Percentiles rank a stretch among this genome's conserved stretches.
These are phyloP conservation scores for Spheniscus mendiculus DNA, from an alignment of 2,113 vertebrate genomes.

Conservation along the genomic window DNA sequence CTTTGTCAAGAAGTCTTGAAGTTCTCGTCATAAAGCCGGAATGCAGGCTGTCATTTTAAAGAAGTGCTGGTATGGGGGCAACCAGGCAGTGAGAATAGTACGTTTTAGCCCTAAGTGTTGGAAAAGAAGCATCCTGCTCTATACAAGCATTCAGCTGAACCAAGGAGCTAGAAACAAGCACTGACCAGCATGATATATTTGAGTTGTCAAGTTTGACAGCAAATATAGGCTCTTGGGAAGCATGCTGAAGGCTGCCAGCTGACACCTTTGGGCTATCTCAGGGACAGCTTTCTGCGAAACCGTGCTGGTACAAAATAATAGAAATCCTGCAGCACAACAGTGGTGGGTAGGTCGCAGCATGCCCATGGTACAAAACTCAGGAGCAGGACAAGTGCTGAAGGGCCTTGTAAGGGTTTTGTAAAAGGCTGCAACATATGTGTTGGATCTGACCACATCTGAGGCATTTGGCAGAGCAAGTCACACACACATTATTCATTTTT, in stretches of 20 bases:
- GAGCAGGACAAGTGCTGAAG: background rate
- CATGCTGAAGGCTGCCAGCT: background rate
- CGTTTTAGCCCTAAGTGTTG: accelerated
- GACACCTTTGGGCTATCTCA: background rate
- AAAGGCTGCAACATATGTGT: background rate
- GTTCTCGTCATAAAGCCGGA: background rate
- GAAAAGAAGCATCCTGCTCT: background rate
- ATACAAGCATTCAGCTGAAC: background rate
- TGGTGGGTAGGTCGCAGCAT: background rate
- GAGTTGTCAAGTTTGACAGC: background rate
- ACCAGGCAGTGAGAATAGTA: background rate
- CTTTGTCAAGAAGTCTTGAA: background rate
- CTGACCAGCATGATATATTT: background rate
- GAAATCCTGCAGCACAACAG: background rate
- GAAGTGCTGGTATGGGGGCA: accelerated
- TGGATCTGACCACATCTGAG: background rate
- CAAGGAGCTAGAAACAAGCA: background rate
- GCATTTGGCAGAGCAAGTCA: accelerated
- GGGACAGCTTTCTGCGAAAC: background rate
- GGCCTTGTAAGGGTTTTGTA: background rate
- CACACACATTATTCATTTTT: background rate
- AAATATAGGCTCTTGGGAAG: background rate
- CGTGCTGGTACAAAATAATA: background rate
- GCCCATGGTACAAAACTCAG: background rate
- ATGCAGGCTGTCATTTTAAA: background rate